Conservation (phyloP, 2,888 invertebrate genomes). For the Lepas anatifera region DNA sequence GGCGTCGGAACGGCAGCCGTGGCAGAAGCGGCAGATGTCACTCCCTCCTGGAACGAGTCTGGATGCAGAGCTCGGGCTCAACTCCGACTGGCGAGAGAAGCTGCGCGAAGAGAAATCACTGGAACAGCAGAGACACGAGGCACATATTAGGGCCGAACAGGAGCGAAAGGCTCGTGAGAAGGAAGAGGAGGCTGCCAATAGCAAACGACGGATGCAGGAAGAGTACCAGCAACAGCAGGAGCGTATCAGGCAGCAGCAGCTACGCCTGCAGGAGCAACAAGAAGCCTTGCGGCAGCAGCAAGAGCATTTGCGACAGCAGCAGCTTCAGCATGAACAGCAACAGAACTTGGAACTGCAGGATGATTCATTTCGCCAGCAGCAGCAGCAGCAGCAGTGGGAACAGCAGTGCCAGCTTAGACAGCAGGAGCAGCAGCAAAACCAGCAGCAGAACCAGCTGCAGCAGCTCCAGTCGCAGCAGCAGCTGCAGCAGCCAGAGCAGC, state of each 20-base stretch:
- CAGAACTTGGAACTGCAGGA: neutral
- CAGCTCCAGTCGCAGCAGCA: neutral
- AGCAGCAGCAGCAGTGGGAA: slow-evolving; percentile 6
- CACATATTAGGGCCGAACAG: slow-evolving; percentile 13
- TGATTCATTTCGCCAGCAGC: neutral
- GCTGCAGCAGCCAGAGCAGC: neutral
- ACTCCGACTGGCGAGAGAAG: neutral
- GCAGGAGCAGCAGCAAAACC: neutral
- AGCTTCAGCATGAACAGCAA: slow-evolving; percentile 9
- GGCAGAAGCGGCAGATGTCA: neutral
- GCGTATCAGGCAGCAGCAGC: neutral
- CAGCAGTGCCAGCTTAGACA: slow-evolving; percentile 12
- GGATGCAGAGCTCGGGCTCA: neutral
- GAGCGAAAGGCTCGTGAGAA: slow-evolving; percentile 11
- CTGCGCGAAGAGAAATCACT: slow-evolving; percentile 16
- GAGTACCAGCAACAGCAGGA: neutral
- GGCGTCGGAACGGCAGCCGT: neutral
- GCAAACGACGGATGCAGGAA: too few relatives aligned
- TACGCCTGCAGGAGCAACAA: neutral
- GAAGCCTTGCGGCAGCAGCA: neutral
- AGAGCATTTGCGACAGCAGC: neutral
- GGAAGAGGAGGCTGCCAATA: too few relatives aligned
- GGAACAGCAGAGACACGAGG: slow-evolving; percentile 13
- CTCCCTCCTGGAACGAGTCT: neutral
- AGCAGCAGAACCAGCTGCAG: neutral